Evolutionary conservation across 2,797 vertebrate species (phyloP).

Genomic region (Hypotaenidia philippensis): DNA sequence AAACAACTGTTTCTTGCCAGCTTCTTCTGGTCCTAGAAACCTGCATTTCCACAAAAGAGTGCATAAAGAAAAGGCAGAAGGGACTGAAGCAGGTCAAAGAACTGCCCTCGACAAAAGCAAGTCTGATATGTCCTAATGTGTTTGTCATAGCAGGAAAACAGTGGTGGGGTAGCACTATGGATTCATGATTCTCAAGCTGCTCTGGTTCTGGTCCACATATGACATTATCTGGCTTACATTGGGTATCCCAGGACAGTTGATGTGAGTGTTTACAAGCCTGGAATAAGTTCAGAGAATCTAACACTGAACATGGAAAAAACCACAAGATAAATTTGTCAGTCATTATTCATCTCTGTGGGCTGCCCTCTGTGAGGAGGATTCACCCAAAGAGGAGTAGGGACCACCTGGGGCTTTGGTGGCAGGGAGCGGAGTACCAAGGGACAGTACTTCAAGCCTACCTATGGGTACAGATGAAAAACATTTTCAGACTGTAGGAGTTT

Average conservation of each 20-base stretch:
- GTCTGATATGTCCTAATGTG: background rate
- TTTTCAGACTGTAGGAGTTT: background rate
- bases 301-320: background rate
- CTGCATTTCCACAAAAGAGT: background rate
- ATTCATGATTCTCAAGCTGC: background rate
- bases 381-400: background rate
- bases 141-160: background rate
- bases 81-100: background rate
- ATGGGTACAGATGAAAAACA: background rate
- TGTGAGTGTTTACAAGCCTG: background rate
- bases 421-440: background rate
- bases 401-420: background rate
- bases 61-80: background rate
- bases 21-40: background rate
- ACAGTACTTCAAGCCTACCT: background rate
- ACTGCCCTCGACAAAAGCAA: background rate
- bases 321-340: background rate
- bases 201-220: background rate
- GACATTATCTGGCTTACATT: background rate
- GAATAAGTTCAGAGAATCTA: background rate
- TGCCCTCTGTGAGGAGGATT: background rate
- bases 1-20: background rate
- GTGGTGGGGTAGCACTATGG: background rate
- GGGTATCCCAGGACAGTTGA: background rate
- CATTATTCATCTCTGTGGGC: background rate